Evolutionary conservation across 2,797 vertebrate species (phyloP), one percentile per base, ranked within the genome.

Genomic region (Pseudochaenichthys georgianus): DNA sequence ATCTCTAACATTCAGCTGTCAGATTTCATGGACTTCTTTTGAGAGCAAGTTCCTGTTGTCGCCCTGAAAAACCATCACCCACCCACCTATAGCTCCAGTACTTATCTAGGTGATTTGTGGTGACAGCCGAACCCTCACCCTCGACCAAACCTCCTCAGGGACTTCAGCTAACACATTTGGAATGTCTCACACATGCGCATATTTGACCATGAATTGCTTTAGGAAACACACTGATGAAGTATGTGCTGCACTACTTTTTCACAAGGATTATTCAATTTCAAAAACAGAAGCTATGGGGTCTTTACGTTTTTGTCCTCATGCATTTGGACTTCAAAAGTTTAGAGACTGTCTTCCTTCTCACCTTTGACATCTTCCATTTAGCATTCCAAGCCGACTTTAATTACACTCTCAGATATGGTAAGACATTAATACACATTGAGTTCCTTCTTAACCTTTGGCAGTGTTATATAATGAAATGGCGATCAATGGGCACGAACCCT

Each of bases 1-100:
- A 86, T 75, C 80, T 85, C 52, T 60, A 74, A 92, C 91, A 88
- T 89, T 81, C 80, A 84, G 83, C 89, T 84, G 86, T 88, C 89
- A 82, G 70, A 45, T 83, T 87, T 77, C 53, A 82, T 82, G 72
- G 63, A 88, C 68, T 67, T 88, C 75, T 79, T 77, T 31, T 4
- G 71, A 28, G 55, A 83, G 73, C 50, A 81, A 64, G 68, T 63
- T 64, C 52, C 43, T 46, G 41, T 54, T 38, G 63, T 75, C 9
- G 16, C 71, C 59, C 67, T 41, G 4, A 46, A 63, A 83, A 43
- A 51, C 4, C 70, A 59, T 73, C 54, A 42, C 63, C 38, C 23
- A 55, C 70, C 48, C 59, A 77, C 28, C 64, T 66, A 43, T 4
- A 31, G 58, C 42, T 69, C 70, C 61, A 59, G 57, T 1, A 21